These are phyloP conservation scores for Teleiodes luculella DNA, from an alignment of 2,888 invertebrate genomes.

Conservation along the genomic window DNA sequence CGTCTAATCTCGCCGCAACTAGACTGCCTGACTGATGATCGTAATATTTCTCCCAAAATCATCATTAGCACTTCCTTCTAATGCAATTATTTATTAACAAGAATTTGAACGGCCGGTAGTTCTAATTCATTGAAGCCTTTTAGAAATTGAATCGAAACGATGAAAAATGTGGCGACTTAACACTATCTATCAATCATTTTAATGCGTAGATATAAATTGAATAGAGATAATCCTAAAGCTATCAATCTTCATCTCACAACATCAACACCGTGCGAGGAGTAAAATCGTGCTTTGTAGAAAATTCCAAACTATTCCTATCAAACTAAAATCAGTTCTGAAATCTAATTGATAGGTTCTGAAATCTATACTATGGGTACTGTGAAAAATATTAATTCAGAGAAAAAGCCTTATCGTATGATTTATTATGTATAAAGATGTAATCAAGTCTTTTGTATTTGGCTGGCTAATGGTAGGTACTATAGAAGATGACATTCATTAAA, in stretches of 20 bases:
- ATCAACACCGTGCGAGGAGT: slow-evolving; percentile 24
- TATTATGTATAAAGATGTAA: too few relatives aligned
- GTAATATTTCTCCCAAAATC: background rate
- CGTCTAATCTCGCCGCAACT: background rate
- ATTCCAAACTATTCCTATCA: too few relatives aligned
- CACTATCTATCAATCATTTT: slow-evolving; percentile 30
- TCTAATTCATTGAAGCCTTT: background rate
- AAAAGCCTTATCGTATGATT: too few relatives aligned
- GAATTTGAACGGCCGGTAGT: background rate
- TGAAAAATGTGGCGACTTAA: slow-evolving; percentile 23
- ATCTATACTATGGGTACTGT: too few relatives aligned
- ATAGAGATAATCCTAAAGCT: slow-evolving; percentile 25
- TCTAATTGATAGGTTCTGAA: too few relatives aligned
- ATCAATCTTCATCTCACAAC: slow-evolving; percentile 24
- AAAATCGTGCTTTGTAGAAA: slow-evolving; percentile 24
- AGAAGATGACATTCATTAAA: too few relatives aligned
- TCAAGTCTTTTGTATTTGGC: too few relatives aligned
- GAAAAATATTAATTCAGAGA: too few relatives aligned
- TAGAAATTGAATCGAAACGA: slow-evolving; percentile 17
- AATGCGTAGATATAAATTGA: slow-evolving; percentile 29
- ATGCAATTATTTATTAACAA: background rate
- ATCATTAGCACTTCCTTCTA: slow-evolving; percentile 1
- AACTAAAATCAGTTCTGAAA: too few relatives aligned
- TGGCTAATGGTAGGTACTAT: too few relatives aligned
- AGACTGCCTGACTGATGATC: background rate